Evolutionary conservation across 2,888 invertebrate species (phyloP).

Genomic region (Hofmannophila pseudospretella): DNA sequence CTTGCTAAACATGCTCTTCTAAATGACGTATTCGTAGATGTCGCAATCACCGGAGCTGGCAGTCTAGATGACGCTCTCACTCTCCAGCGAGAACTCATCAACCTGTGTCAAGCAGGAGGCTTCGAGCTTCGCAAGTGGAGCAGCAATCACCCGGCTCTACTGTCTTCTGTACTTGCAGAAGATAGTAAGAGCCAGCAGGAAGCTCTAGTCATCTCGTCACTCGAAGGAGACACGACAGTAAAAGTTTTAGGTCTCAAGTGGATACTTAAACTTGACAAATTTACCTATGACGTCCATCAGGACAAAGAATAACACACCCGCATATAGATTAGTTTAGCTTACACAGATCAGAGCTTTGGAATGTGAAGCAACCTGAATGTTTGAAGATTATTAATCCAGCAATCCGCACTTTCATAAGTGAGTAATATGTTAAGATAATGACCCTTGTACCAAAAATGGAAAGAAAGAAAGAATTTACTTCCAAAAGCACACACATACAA

Average conservation of each 20-base stretch:
- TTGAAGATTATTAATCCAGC: too few relatives aligned
- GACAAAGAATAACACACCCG: too few relatives aligned
- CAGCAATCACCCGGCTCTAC: not conserved
- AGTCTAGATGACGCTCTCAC: not conserved
- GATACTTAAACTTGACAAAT: not conserved
- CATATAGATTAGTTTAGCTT: too few relatives aligned
- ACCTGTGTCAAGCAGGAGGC: not conserved
- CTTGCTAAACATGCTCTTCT: not conserved
- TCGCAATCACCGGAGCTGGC: not conserved
- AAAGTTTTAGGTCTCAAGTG: not conserved
- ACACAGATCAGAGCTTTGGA: too few relatives aligned
- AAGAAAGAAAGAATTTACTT: too few relatives aligned
- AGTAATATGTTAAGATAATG: too few relatives aligned
- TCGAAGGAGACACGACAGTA: not conserved
- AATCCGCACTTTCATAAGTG: too few relatives aligned
- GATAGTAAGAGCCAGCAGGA: conserved; percentile 1
- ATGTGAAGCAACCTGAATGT: too few relatives aligned
- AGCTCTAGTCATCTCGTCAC: not conserved
- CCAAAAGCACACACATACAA: too few relatives aligned
- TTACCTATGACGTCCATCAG: too few relatives aligned
- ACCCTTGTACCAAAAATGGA: too few relatives aligned
- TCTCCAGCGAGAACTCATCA: not conserved
- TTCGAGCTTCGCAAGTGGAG: conserved; percentile 1
- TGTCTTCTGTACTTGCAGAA: not conserved
- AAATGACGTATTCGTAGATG: not conserved